Base-by-base conservation (phyloP, 1,140 invertebrate species). In the Macrotrachela quadricornifera region DNA sequence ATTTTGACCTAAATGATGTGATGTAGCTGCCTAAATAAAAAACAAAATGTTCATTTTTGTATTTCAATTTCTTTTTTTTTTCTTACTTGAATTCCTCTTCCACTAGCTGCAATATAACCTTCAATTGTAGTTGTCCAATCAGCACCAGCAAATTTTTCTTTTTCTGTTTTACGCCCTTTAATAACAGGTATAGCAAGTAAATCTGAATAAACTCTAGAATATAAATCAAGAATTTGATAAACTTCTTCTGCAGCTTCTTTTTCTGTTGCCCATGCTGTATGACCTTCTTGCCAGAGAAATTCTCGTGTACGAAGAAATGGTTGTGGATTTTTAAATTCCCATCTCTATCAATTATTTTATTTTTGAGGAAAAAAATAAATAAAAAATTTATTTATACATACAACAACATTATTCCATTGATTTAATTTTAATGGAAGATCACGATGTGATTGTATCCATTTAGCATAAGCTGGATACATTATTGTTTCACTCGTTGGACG, bases 401-500 rank as follows among this genome's bases (percentile, higher is more conserved):
- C n/a, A n/a, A 99, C 91, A 69, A 99, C 90, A 71, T 92, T 99
- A 63, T 90, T 95, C 94, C 94, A 99, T 66, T 99, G 94, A 73
- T 99, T 99, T 0, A 97, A 72, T 62, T 81, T 84, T 8, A 95
- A 73, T 1, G 94, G 94, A 47, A 99, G 75, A 74, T 97, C 91
- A 55, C 91, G 68, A 66, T 99, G 83, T n/a, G 88, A 94, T 70
- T 94, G 84, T 46, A 96, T 79, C 94, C 94, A 97, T 71, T 92
- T 92, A 1, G 90, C 85, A 73, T 85, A 97, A 1, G 87, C 80
- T 8, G 94, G 92, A 73, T 97, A 99, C 91, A 99, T 99, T 18
- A 91, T 87, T 40, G 94, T 99, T 74, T 99, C 94, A 58, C 87
- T 94, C 14, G 94, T 99, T 42, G 94, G 94, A 53, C 94, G 78